These are phyloP conservation scores for Sarcoramphus papa DNA, from an alignment of 2,797 vertebrate species.

Conservation along the genomic window DNA sequence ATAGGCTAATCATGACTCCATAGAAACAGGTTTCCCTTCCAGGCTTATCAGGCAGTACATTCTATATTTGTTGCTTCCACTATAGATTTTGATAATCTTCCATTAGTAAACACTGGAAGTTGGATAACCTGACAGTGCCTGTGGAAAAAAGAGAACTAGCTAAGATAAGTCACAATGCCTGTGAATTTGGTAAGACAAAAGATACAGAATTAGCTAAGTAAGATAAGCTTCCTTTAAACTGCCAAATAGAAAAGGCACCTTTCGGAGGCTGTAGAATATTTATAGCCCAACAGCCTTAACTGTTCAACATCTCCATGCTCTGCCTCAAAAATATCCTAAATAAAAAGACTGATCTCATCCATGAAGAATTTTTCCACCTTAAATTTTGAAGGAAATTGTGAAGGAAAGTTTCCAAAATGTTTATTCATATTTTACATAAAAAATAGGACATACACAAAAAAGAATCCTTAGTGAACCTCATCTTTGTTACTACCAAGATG, in stretches of 20 bases:
- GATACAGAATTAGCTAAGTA: constrained; percentile 32
- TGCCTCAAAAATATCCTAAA: background rate
- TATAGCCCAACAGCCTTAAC: constrained; percentile 18
- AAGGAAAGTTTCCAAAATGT: background rate
- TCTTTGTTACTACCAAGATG: background rate
- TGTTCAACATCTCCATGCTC: background rate
- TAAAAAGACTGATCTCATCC: constrained; percentile 11
- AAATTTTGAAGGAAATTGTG: background rate
- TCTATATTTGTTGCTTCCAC: constrained; percentile 41
- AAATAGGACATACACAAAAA: background rate
- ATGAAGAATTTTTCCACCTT: background rate
- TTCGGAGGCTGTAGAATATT: constrained; percentile 8
- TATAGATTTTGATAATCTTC: constrained; percentile 40
- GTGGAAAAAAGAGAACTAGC: background rate
- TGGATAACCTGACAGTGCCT: constrained; percentile 18
- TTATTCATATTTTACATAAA: background rate
- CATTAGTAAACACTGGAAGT: constrained; percentile 43
- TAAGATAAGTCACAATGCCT: constrained; percentile 37
- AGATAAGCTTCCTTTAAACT: constrained; percentile 48
- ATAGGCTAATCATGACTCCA: constrained; percentile 49
- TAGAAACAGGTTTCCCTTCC: constrained; percentile 58
- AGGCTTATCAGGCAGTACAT: constrained; percentile 44
- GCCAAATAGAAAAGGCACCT: constrained; percentile 25
- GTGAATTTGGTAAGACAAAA: constrained; percentile 51
- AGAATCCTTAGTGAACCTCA: background rate